Evolutionary conservation across 2,113 vertebrate species (phyloP).

Genomic region (Xerus inauris): DNA sequence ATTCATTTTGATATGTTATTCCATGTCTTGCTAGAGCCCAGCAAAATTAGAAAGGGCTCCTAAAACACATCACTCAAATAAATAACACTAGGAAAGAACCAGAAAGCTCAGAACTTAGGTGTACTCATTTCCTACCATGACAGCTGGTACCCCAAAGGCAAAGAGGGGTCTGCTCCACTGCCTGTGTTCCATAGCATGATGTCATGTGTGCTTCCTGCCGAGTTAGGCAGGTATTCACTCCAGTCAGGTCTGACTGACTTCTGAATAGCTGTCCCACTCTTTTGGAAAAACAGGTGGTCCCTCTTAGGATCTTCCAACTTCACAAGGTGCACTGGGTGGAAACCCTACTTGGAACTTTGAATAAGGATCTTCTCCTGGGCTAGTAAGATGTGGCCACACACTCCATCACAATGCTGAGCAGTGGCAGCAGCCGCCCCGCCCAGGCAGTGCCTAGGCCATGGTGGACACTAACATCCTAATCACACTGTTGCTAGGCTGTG

Average conservation of each 20-base stretch:
- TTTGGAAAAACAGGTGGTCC: not conserved
- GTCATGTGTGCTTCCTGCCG: not conserved
- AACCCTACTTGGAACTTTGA: not conserved
- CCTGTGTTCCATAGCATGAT: not conserved
- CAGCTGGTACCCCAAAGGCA: accelerated
- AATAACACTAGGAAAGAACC: not conserved
- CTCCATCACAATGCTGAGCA: no score
- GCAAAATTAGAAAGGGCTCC: not conserved
- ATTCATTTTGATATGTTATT: not conserved
- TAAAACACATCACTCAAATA: not conserved
- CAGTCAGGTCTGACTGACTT: not conserved
- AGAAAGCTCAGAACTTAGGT: not conserved
- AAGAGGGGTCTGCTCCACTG: not conserved
- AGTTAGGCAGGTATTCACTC: not conserved
- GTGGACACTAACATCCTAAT: no score
- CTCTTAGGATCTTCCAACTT: not conserved
- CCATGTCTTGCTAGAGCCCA: not conserved
- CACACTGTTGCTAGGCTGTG: not conserved
- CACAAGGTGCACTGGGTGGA: not conserved
- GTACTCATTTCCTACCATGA: accelerated
- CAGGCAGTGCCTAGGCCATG: not conserved
- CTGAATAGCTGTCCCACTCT: not conserved
- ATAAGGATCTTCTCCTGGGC: not conserved
- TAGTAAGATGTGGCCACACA: not conserved
- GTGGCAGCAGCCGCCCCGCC: not conserved